phyloP scores from a whole-genome alignment of 2,113 vertebrate species.

The Oryzias curvinotus region DNA sequence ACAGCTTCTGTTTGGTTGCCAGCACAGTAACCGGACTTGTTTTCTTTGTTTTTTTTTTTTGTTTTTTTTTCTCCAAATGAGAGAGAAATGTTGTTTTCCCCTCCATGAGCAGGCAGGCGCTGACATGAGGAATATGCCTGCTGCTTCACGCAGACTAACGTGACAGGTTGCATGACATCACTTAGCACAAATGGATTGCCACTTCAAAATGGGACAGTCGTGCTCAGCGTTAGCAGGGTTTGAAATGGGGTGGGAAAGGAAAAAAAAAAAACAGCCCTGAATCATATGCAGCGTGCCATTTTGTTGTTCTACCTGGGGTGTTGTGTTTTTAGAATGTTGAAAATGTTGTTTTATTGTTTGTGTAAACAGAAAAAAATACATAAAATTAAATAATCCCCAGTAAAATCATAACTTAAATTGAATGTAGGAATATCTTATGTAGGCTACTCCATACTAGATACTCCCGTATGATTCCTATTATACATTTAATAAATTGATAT shows the following conservation, averaged over 20 bases:
- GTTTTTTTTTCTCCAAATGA: conserved; percentile 69
- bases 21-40: conserved; percentile 25
- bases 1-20: conserved; percentile 60
- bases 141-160: conserved; percentile 67
- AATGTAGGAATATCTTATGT: no score
- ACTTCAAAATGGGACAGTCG: conserved; percentile 68
- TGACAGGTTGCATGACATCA: conserved; percentile 75
- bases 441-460: no score
- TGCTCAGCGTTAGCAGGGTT: conserved; percentile 59
- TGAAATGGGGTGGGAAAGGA: conserved; percentile 32
- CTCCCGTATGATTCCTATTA: no score
- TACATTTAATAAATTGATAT: no score
- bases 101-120: conserved; percentile 56
- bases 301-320: conserved; percentile 46
- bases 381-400: no score
- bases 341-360: neutral
- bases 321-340: conserved; percentile 4
- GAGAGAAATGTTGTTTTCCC: conserved; percentile 70
- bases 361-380: neutral
- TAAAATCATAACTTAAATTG: no score
- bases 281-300: conserved; percentile 55
- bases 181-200: conserved; percentile 77
- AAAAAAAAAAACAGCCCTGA: conserved; percentile 63
- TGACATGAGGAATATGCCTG: conserved; percentile 68
- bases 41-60: no score